Base-by-base conservation (phyloP, 2,113 vertebrate genomes). In the Ammodytes dubius region DNA sequence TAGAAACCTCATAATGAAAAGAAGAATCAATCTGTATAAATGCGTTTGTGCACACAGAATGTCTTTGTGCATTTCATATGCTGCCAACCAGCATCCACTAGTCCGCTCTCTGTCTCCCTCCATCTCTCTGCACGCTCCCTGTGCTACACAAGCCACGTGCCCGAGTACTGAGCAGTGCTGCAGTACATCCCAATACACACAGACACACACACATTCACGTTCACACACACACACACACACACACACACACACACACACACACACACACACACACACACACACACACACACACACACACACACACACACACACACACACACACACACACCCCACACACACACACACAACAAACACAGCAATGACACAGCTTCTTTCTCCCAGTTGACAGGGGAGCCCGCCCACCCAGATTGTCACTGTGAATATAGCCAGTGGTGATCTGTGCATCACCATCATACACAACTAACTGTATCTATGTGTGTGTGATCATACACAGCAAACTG, bases 91-190 rank as follows among this genome's bases (percentile, higher is more conserved):
- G 65, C 87, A 59, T 74, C 60, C 70, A 61, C 17, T 59, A 56
- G 4, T 83, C 66, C 63, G 63, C 52, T 67, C 76, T 56, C 69
- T 78, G 67, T 79, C 74, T 79, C 66, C 60, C 78, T 85, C 77
- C 63, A 75, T 85, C 75, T 69, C 57, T 73, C 72, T 54, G 83
- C 88, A 90, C 87, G 79, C 82, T 85, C 80, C 65, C 81, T 0
- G 53, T 74, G 80, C 70, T 79, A 70, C 75, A 84, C 40, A 67
- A 86, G 85, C 75, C 89, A 92, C 82, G 84, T 91, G 91, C 87
- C 82, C 73, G 82, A 66, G 72, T 66, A 82, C 77, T 59, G 78
- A 90, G 81, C 88, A 81, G 73, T 67, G 71, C 89, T 89, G 91
- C 91, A 87, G 86, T 37, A 85, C 82, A 88, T 52, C 60, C 68